These are phyloP conservation scores for Threskiornis aethiopicus DNA, from an alignment of 2,797 vertebrate species.

Conservation along the genomic window DNA sequence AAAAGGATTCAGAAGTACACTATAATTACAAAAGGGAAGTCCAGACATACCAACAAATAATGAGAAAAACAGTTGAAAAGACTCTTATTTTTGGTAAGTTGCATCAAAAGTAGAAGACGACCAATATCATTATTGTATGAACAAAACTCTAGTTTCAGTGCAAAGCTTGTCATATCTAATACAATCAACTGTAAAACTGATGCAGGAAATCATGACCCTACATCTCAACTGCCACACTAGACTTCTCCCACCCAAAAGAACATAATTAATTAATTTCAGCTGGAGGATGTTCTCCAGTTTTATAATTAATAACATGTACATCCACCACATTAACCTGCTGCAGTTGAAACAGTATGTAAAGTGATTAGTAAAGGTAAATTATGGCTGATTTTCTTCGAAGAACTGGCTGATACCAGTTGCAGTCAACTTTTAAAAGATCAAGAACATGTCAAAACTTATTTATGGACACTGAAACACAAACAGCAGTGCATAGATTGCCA, in stretches of 20 bases:
- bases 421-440: background rate
- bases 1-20: background rate
- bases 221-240: conserved; percentile 34
- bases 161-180: conserved; percentile 65
- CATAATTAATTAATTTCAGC: conserved; percentile 68
- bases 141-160: background rate
- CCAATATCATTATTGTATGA: background rate
- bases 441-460: background rate
- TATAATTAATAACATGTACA: conserved; percentile 66
- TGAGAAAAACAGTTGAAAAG: background rate
- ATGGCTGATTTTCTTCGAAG: background rate
- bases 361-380: conserved; percentile 52
- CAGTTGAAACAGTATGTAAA: background rate
- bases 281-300: conserved; percentile 36
- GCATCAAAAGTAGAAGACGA: background rate
- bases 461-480: background rate
- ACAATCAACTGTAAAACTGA: conserved; percentile 35
- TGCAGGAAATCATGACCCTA: conserved; percentile 51
- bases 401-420: background rate
- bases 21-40: background rate
- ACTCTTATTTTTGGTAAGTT: conserved; percentile 4
- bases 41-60: background rate
- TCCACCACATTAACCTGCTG: background rate
- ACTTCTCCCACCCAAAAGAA: conserved; percentile 45
- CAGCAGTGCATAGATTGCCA: background rate